Evolutionary conservation across 2,888 invertebrate genomes (phyloP).

Genomic region (Dasysyrphus tricinctus): DNA sequence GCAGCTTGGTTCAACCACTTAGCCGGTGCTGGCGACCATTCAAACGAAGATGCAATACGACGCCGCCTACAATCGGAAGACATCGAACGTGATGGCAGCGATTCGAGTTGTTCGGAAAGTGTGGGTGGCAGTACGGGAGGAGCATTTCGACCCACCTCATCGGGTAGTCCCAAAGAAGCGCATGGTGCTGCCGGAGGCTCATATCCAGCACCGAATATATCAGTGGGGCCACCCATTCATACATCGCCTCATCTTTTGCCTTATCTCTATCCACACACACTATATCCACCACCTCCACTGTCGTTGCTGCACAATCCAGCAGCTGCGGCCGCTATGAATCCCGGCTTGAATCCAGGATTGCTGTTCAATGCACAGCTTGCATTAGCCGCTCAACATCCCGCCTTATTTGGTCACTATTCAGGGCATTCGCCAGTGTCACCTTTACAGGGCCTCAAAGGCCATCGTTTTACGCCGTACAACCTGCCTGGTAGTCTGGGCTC

Average conservation of each 20-base stretch:
- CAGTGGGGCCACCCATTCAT: conserved; percentile 96
- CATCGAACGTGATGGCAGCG: conserved; percentile 87
- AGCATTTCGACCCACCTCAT: conserved; percentile 84
- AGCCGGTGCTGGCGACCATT: conserved; percentile 85
- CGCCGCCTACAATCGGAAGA: conserved; percentile 86
- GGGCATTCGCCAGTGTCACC: conserved; percentile 89
- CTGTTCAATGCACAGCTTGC: conserved; percentile 95
- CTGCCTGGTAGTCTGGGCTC: conserved; percentile 91
- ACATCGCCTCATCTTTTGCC: conserved; percentile 94
- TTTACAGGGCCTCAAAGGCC: conserved; percentile 88
- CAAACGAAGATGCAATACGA: conserved; percentile 83
- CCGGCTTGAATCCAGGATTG: conserved; percentile 91
- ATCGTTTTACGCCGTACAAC: conserved; percentile 95
- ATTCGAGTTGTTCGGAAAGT: conserved; percentile 89
- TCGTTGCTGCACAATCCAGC: conserved; percentile 86
- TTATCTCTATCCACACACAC: conserved; percentile 95
- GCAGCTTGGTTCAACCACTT: conserved; percentile 88
- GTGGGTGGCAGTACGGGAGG: conserved; percentile 84
- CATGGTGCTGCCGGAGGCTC: conserved; percentile 83
- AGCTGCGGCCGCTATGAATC: conserved; percentile 85
- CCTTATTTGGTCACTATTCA: conserved; percentile 88
- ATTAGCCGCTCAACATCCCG: conserved; percentile 93
- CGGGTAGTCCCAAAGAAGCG: conserved; percentile 85
- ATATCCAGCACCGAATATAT: conserved; percentile 95
- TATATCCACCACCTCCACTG: conserved; percentile 92